phyloP scores from a whole-genome alignment of 2,797 vertebrate genomes.

The Dromococcyx pavoninus region DNA sequence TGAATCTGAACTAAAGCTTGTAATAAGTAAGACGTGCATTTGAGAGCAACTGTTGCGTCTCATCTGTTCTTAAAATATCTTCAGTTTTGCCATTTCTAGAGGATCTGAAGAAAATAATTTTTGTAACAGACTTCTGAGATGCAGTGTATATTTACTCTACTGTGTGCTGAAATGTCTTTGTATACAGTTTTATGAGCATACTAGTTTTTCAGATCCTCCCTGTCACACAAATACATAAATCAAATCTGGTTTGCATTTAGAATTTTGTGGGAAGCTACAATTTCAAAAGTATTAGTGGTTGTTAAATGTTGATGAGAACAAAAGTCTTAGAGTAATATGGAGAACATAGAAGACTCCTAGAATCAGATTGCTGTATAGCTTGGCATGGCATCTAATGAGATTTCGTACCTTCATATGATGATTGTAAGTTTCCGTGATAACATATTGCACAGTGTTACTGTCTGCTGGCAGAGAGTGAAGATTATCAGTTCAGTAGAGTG shows the following conservation, averaged over 20 bases:
- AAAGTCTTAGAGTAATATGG: background rate
- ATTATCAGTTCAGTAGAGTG: background rate
- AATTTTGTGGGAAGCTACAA: background rate
- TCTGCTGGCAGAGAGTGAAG: background rate
- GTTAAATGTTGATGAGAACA: background rate
- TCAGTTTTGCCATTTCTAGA: background rate
- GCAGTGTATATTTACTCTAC: background rate
- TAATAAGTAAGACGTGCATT: background rate
- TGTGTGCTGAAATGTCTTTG: background rate
- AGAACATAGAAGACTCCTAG: background rate
- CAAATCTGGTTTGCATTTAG: background rate
- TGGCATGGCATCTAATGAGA: background rate
- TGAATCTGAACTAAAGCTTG: background rate
- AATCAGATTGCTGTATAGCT: background rate
- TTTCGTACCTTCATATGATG: background rate
- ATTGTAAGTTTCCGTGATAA: background rate
- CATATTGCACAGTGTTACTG: background rate
- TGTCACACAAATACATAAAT: background rate
- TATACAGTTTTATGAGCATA: background rate
- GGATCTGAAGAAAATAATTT: background rate
- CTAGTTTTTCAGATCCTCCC: background rate
- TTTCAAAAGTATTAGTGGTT: background rate
- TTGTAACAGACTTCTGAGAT: background rate
- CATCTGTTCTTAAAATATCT: background rate
- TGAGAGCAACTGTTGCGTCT: background rate